These are phyloP conservation scores for Acanthurus leucopareius DNA, from an alignment of 2,797 vertebrate species.

Conservation along the genomic window DNA sequence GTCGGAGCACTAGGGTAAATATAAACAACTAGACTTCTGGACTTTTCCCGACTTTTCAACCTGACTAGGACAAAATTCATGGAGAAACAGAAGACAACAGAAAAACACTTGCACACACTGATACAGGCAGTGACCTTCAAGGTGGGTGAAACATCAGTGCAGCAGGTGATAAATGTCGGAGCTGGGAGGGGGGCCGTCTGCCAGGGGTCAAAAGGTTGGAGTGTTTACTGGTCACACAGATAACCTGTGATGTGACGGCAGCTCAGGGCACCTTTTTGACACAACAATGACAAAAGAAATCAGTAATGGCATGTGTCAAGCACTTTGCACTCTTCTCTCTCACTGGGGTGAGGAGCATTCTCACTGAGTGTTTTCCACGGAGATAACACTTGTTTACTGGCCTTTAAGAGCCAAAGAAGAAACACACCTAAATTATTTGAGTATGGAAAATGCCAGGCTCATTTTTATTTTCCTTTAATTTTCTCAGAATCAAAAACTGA, in stretches of 20 bases:
- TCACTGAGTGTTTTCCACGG: background rate
- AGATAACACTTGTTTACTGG: background rate
- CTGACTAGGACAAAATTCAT: background rate
- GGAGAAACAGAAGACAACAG: background rate
- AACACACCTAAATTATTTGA: too few species aligned
- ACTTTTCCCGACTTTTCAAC: background rate
- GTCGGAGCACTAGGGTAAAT: background rate
- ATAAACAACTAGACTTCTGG: background rate
- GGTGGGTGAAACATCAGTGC: slow-evolving; percentile 30
- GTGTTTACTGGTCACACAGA: slow-evolving; percentile 56
- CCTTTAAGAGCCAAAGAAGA: background rate
- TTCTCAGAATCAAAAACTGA: too few species aligned
- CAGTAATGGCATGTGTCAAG: slow-evolving; percentile 68
- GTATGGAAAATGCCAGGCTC: background rate
- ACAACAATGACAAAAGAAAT: slow-evolving; percentile 47
- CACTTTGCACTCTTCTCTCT: slow-evolving; percentile 54
- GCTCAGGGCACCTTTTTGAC: slow-evolving; percentile 51
- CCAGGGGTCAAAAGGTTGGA: slow-evolving; percentile 56
- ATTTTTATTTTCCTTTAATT: background rate
- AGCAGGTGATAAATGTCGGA: slow-evolving; percentile 55
- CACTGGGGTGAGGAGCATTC: slow-evolving; percentile 20
- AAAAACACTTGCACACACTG: background rate
- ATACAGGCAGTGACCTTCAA: slow-evolving; percentile 38
- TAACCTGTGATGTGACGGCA: slow-evolving; percentile 61
- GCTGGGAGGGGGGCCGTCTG: slow-evolving; percentile 33